Evolutionary conservation across 1,140 invertebrate genomes (phyloP).

Genomic region (Asobara japonica): DNA sequence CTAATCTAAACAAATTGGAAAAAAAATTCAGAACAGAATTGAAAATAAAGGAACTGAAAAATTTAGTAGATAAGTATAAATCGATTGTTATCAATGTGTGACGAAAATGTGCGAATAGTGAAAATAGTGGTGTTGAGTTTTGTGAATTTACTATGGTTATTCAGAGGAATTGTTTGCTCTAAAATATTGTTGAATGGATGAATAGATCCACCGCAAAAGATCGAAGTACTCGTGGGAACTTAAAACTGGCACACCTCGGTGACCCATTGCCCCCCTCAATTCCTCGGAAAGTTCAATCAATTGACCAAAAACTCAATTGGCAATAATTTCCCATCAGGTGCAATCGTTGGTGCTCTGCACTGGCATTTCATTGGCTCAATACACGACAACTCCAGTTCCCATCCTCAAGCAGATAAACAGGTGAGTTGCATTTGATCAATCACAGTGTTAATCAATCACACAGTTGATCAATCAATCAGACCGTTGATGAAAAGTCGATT

Average conservation of each 20-base stretch:
- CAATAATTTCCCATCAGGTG: slow-evolving; percentile 43
- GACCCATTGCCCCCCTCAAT: background rate
- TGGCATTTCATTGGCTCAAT: slow-evolving; percentile 48
- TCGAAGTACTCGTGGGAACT: slow-evolving; percentile 3
- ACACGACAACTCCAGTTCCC: slow-evolving; percentile 75
- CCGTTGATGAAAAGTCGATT: too few relatives aligned
- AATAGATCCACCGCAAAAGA: background rate
- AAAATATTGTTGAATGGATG: background rate
- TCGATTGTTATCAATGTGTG: too few relatives aligned
- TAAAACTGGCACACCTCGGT: background rate
- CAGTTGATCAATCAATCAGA: too few relatives aligned
- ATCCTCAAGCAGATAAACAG: slow-evolving; percentile 87
- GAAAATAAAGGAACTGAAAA: too few relatives aligned
- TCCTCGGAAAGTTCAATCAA: background rate
- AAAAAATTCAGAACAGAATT: too few relatives aligned
- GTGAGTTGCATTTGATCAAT: too few relatives aligned
- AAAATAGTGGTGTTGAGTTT: too few relatives aligned
- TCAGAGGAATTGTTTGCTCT: background rate
- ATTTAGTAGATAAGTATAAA: too few relatives aligned
- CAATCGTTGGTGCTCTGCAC: slow-evolving; percentile 45
- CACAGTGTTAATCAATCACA: too few relatives aligned
- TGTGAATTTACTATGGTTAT: background rate
- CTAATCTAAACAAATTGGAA: too few relatives aligned
- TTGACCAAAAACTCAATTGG: background rate
- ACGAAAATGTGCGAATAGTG: too few relatives aligned